Percentiles rank a stretch among this genome's conserved stretches.
Evolutionary conservation across 1,140 invertebrate genomes (phyloP).

Genomic region (Antheraea pernyi): DNA sequence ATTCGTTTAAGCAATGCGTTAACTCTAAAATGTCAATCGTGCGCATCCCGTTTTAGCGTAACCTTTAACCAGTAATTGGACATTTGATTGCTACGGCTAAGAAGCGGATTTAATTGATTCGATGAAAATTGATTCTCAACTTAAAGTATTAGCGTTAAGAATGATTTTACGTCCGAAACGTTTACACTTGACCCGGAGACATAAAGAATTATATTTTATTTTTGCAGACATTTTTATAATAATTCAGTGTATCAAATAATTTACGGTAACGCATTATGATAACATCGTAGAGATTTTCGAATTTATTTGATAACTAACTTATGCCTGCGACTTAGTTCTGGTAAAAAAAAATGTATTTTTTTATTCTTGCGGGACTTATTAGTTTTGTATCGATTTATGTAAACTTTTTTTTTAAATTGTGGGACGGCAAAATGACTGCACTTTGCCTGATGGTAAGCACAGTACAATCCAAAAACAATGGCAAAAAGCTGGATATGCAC

Average conservation of each 20-base stretch:
- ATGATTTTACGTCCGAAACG: background rate
- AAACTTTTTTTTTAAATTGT: too few species aligned
- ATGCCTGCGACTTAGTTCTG: too few species aligned
- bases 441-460: too few species aligned
- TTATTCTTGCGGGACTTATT: too few species aligned
- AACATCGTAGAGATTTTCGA: background rate
- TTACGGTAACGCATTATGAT: background rate
- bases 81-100: background rate
- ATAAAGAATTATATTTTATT: background rate
- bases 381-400: too few species aligned
- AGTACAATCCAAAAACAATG: too few species aligned
- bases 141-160: background rate
- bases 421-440: too few species aligned
- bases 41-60: slow-evolving; percentile 19
- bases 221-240: background rate
- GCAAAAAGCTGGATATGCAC: too few species aligned
- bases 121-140: background rate
- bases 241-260: background rate
- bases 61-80: slow-evolving; percentile 26
- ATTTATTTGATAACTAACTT: too few species aligned
- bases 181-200: slow-evolving; percentile 6
- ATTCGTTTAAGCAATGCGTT: slow-evolving; percentile 21
- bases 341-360: too few species aligned
- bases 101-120: background rate
- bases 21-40: slow-evolving; percentile 28